Conservation (phyloP, 2,113 vertebrate species). For the Aptenodytes forsteri region DNA sequence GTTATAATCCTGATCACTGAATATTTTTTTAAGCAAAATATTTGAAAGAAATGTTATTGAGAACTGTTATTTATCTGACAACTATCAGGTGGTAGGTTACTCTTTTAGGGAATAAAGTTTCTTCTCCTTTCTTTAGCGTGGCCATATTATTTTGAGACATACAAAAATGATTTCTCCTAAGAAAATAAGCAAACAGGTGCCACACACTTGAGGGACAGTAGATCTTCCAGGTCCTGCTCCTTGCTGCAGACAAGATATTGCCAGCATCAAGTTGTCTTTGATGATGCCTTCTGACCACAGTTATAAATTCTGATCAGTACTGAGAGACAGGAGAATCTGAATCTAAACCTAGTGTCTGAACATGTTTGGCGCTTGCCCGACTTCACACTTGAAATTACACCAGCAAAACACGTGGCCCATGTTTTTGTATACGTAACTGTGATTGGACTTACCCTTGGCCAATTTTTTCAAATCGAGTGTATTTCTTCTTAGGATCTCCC, state of each 20-base stretch:
- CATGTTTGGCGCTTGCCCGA: background rate
- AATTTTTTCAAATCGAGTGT: constrained; percentile 98
- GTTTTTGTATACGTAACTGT: background rate
- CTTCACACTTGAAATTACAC: background rate
- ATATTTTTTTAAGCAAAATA: background rate
- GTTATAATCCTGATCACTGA: background rate
- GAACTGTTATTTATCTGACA: background rate
- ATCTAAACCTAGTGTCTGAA: background rate
- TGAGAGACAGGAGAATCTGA: background rate
- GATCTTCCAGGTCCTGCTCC: background rate
- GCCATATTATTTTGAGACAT: background rate
- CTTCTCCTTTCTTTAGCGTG: background rate
- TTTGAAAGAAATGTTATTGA: background rate
- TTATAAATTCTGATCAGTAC: background rate
- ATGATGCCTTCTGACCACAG: background rate
- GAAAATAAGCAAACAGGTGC: background rate
- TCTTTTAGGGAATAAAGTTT: background rate
- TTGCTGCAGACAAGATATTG: background rate
- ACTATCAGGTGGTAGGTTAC: background rate
- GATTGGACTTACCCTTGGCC: constrained; percentile 91
- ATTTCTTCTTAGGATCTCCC: constrained; percentile 98
- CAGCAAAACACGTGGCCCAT: background rate
- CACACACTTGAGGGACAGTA: background rate
- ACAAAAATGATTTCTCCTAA: background rate
- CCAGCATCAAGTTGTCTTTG: background rate